Conservation (phyloP, 2,113 vertebrate species). For the Macrotis lagotis region DNA sequence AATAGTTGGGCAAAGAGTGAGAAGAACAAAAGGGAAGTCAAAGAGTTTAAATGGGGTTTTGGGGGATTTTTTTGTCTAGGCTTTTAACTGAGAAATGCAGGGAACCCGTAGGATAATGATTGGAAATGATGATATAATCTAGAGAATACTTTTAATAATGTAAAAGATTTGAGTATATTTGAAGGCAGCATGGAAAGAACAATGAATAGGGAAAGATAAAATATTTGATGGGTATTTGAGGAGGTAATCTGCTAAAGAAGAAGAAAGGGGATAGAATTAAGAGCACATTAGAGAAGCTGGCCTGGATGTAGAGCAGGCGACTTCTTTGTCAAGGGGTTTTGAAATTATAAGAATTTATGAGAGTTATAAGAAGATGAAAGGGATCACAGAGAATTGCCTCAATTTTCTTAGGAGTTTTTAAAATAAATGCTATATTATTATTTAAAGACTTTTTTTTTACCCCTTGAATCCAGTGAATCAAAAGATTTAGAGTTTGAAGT, state of each 20-base stretch:
- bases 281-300: background rate
- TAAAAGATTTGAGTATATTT: background rate
- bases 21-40: background rate
- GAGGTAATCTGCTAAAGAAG: background rate
- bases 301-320: background rate
- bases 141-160: background rate
- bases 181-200: background rate
- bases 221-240: background rate
- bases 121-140: background rate
- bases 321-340: background rate
- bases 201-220: background rate
- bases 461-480: too few relatives aligned
- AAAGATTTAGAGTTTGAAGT: too few relatives aligned
- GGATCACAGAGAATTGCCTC: too few relatives aligned
- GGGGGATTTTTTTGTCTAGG: background rate
- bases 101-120: background rate
- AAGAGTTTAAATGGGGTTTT: background rate
- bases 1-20: background rate
- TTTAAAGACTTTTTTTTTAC: too few relatives aligned
- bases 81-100: slow-evolving; percentile 7
- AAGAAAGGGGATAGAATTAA: background rate
- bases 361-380: too few relatives aligned
- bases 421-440: too few relatives aligned
- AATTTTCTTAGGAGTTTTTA: too few relatives aligned
- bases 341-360: too few relatives aligned